Conservation (phyloP, 2,888 invertebrate genomes). For the Nephrotoma appendiculata region DNA sequence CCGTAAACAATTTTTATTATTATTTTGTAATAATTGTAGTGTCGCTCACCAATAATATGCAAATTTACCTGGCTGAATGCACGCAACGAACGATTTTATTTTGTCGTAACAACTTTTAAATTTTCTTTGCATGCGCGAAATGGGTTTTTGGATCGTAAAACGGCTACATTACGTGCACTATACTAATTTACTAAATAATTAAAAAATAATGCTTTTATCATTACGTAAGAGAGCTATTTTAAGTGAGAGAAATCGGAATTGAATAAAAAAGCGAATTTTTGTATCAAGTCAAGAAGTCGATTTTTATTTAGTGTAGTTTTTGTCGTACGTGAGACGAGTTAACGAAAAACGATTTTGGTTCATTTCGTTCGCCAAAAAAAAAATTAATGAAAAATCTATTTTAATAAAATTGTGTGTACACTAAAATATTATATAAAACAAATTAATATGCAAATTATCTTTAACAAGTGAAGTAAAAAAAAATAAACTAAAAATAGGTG, state of each 20-base stretch:
- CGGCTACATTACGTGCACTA: not conserved
- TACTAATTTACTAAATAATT: not conserved
- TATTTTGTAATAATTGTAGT: too few species aligned
- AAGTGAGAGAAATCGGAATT: not conserved
- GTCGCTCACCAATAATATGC: too few species aligned
- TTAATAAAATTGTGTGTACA: not conserved
- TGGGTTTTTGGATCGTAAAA: too few species aligned
- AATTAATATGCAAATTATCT: not conserved
- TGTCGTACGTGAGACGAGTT: not conserved
- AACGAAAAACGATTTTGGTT: not conserved
- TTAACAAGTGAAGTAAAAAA: not conserved
- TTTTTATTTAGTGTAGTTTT: not conserved
- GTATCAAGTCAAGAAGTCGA: not conserved
- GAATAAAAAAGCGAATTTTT: not conserved
- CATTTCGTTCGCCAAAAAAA: not conserved
- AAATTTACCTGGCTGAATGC: too few species aligned
- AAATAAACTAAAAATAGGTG: not conserved
- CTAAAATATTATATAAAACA: not conserved
- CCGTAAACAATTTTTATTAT: too few species aligned
- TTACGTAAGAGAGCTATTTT: not conserved
- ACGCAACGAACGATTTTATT: too few species aligned
- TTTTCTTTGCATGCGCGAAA: not conserved
- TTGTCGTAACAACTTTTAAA: too few species aligned
- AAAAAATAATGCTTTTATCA: not conserved
- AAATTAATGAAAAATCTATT: not conserved